Evolutionary conservation across 2,888 invertebrate genomes (phyloP), one percentile per base, ranked within the genome.

Genomic region (Coleophora deauratella): DNA sequence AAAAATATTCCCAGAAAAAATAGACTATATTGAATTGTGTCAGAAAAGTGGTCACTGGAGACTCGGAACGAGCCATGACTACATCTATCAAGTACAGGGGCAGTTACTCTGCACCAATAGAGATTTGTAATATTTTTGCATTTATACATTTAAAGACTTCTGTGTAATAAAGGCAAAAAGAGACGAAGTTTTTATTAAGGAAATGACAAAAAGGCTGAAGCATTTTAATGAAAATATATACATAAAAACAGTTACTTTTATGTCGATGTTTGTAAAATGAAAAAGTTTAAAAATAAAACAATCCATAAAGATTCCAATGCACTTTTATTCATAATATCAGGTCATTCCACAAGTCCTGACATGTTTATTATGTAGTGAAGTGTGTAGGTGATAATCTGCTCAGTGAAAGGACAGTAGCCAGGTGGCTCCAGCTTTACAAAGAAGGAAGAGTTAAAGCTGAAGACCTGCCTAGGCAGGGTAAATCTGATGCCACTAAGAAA

Each of bases 321-420:
- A 36, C n/a, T 36, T 27, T 27, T 27, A 27, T 36, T 36, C 8
- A 27, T 36, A 27, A 27, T 36, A n/a, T n/a, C n/a, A n/a, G n/a
- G n/a, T n/a, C n/a, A n/a, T n/a, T n/a, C n/a, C n/a, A n/a, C n/a
- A n/a, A n/a, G n/a, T n/a, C n/a, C n/a, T n/a, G n/a, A n/a, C n/a
- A n/a, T n/a, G n/a, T n/a, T n/a, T n/a, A n/a, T n/a, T n/a, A n/a
- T n/a, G n/a, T n/a, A n/a, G n/a, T n/a, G n/a, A n/a, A n/a, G n/a
- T n/a, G n/a, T n/a, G n/a, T n/a, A n/a, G n/a, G n/a, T n/a, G n/a
- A n/a, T n/a, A n/a, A n/a, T n/a, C n/a, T n/a, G n/a, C n/a, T n/a
- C n/a, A n/a, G n/a, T n/a, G n/a, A n/a, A n/a, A n/a, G n/a, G n/a
- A n/a, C n/a, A n/a, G n/a, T n/a, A n/a, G n/a, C n/a, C n/a, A n/a